Evolutionary conservation across 2,888 invertebrate species (phyloP), one percentile per base, ranked within the genome.

Genomic region (Scelioninae gen. 2): DNA sequence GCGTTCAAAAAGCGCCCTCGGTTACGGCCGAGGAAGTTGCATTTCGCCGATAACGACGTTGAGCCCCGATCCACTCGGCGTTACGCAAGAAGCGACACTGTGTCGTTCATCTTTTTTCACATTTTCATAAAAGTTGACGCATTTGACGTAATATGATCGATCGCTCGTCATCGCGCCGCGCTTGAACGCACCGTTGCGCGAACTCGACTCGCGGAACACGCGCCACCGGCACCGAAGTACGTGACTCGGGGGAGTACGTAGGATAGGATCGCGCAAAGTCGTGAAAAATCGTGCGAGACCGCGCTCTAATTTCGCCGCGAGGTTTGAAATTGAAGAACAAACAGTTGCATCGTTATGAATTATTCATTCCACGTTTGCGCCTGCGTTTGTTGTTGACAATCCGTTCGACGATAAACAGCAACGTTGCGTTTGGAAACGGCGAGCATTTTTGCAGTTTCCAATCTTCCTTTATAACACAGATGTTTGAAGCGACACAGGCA

Each of bases 81-180:
- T 69, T 53, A 61, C 60, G 31, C 61, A 61, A 69, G 31, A 43
- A 48, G 43, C 13, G n/a, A 9, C 48, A n/a, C n/a, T n/a, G n/a
- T 61, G 61, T 55, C 69, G 48, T 48, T 53, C 61, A 55, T 48
- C 53, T 61, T 61, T 69, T 69, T 69, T n/a, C n/a, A 60, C 48
- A 61, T 69, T 61, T 69, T 55, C 69, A 69, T 55, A 55, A 61
- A 55, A 46, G 48, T 41, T 61, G 61, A 69, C 46, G 48, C 18
- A 46, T 48, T 55, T 55, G 61, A 61, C 61, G 16, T 61, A 61
- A 61, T 61, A 35, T 69, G 69, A 69, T 69, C 61, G 69, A 69
- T 69, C 41, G 33, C 53, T 55, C 52, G 55, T 61, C 69, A 41
- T 25, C 3, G 39, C 37, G 25, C 9, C 9, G 46, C 33, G 31